Conservation (phyloP, 2,113 vertebrate genomes). For the Mesembrinibis cayennensis region DNA sequence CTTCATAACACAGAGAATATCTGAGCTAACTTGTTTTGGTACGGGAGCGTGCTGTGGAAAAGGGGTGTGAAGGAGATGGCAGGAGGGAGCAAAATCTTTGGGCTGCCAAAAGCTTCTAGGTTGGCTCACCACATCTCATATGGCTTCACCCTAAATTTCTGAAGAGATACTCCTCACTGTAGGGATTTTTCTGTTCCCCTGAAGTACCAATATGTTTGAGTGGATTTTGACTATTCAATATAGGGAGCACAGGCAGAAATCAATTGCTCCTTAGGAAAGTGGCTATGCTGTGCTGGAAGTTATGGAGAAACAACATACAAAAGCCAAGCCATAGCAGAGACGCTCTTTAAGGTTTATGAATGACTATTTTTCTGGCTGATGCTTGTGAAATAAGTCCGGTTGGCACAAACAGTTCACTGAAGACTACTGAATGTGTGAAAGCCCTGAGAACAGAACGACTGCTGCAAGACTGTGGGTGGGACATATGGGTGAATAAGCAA, state of each 20-base stretch:
- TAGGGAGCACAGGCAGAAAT: neutral
- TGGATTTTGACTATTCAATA: neutral
- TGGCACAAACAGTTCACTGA: neutral
- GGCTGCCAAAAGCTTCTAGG: neutral
- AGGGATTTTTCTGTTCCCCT: neutral
- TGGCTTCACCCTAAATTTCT: neutral
- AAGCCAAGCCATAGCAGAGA: neutral
- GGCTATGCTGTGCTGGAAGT: neutral
- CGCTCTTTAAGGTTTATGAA: neutral
- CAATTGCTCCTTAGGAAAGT: neutral
- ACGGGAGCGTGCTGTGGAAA: rapidly evolving
- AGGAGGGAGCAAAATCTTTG: neutral
- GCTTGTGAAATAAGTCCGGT: neutral
- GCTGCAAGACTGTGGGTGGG: neutral
- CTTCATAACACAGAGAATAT: neutral
- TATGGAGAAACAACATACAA: neutral
- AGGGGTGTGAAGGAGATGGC: neutral
- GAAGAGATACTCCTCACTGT: neutral
- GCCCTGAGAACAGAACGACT: neutral
- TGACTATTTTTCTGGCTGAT: neutral
- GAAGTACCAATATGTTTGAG: neutral
- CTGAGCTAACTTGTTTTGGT: neutral
- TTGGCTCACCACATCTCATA: neutral
- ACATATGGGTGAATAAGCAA: neutral
- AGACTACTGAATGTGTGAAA: neutral